Conservation (phyloP, 2,797 vertebrate genomes). For the Delichon dasypus region DNA sequence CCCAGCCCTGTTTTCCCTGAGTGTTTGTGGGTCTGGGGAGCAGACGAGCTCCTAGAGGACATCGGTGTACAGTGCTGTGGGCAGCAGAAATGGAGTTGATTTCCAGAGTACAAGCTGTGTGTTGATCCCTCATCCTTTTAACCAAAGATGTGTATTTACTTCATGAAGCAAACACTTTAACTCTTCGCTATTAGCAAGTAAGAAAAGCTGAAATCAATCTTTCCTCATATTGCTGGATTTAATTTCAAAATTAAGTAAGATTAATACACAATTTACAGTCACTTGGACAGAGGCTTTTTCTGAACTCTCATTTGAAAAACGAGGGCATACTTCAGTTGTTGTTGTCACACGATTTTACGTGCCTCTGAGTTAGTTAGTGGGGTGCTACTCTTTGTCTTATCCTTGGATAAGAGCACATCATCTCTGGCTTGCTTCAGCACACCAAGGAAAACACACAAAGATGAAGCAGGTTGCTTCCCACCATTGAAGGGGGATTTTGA, state of each 20-base stretch:
- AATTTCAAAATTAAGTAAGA: not conserved
- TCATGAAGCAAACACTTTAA: not conserved
- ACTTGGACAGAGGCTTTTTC: not conserved
- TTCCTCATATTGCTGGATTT: not conserved
- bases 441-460: not conserved
- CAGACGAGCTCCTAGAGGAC: not conserved
- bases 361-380: not conserved
- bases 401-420: not conserved
- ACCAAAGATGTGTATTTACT: not conserved
- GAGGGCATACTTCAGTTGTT: not conserved
- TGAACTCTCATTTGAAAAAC: not conserved
- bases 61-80: not conserved
- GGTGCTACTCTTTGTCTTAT: not conserved
- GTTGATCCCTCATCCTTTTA: not conserved
- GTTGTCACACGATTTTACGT: fast-evolving
- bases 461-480: not conserved
- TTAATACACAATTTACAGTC: not conserved
- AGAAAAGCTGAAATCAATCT: not conserved
- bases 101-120: not conserved
- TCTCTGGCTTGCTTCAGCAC: not conserved
- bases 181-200: not conserved
- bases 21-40: not conserved
- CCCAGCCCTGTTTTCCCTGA: not conserved
- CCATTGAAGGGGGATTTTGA: not conserved
- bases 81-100: not conserved